Base-by-base conservation (phyloP, 2,797 vertebrate species). In the Salarias fasciatus region DNA sequence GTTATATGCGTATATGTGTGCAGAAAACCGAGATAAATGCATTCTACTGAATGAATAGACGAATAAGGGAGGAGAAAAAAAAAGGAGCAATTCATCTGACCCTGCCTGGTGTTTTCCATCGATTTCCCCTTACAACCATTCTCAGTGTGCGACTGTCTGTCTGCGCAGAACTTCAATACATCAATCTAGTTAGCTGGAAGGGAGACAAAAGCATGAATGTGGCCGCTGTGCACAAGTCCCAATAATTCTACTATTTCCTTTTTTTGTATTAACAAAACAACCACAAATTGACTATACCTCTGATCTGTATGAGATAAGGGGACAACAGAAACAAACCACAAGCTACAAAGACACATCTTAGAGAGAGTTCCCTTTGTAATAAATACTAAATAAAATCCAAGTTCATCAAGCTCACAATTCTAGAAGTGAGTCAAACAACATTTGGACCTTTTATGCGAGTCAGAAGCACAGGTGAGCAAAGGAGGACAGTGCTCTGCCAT, bases 41-140 rank as follows among this genome's bases (percentile, higher is more conserved):
- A 33, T 6, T 35, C 9, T 6, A 35, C 6, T 18, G 42, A 57
- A 51, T 52, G 72, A 72, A 56, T 49, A 38, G 43, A 41, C 53
- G 51, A 67, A 76, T 35, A 49, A 69, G 15, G 4, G 10, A 18
- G 33, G n/a, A n/a, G n/a, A n/a, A n/a, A 11, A 48, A 63, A 51
- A 63, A 59, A 11, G 11, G 45, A 56, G 53, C 44, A 63, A 63
- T 60, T 68, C 72, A 67, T 50, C 11, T 3, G 1, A 63, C 53
- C 45, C 38, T 52, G 40, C 15, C 44, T 78, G 62, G 66, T 62
- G 60, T 69, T 80, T 76, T 65, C 51, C 57, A 86, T 82, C 59
- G 74, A 86, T 81, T 79, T 67, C 36, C 60, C 60, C 64, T 54
- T 18, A 37, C 7, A 65, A 56, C 18, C 49, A 14, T 31, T 79